A percentile compares a stretch with the other conserved stretches of the same genome.
These are phyloP conservation scores for Girardinus metallicus DNA, from an alignment of 2,797 vertebrate genomes.

Conservation along the genomic window DNA sequence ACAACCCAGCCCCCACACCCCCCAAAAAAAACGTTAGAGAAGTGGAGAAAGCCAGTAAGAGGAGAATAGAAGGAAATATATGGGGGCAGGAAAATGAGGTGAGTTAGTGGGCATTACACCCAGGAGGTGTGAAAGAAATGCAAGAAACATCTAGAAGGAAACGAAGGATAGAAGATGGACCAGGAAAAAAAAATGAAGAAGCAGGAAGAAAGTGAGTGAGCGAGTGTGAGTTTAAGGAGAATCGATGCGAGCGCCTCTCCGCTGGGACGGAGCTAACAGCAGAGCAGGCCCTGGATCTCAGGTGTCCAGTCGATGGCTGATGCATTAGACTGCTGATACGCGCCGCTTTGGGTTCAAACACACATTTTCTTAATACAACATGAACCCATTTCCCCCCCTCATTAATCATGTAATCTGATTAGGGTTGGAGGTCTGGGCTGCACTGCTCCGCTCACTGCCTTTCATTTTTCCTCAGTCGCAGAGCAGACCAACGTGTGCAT, in stretches of 20 bases:
- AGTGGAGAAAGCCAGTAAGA: slow-evolving; percentile 38
- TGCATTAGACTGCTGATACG: slow-evolving; percentile 84
- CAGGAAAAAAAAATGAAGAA: slow-evolving; percentile 18
- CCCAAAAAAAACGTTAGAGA: slow-evolving; percentile 15
- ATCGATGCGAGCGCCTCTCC: slow-evolving; percentile 72
- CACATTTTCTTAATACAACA: slow-evolving; percentile 89
- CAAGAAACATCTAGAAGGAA: slow-evolving; percentile 27
- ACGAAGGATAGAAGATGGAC: slow-evolving; percentile 19
- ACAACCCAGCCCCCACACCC: slow-evolving; percentile 29
- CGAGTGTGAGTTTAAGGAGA: slow-evolving; percentile 58
- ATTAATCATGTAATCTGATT: slow-evolving; percentile 87
- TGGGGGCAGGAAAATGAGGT: slow-evolving; percentile 16
- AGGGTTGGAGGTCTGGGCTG: slow-evolving; percentile 61
- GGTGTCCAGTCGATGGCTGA: slow-evolving; percentile 87
- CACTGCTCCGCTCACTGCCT: slow-evolving; percentile 54
- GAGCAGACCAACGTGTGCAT: slow-evolving; percentile 45
- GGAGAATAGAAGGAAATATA: slow-evolving; percentile 57
- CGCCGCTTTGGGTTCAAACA: slow-evolving; percentile 86
- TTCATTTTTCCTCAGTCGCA: slow-evolving; percentile 66
- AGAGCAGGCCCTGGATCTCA: slow-evolving; percentile 73
- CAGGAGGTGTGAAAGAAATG: slow-evolving; percentile 55
- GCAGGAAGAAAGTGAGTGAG: slow-evolving; percentile 54
- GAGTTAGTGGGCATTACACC: slow-evolving; percentile 47
- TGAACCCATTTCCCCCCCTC: slow-evolving; percentile 84
- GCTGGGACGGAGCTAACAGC: slow-evolving; percentile 74